phyloP scores from a whole-genome alignment of 2,113 vertebrate species.

The Caretta caretta region DNA sequence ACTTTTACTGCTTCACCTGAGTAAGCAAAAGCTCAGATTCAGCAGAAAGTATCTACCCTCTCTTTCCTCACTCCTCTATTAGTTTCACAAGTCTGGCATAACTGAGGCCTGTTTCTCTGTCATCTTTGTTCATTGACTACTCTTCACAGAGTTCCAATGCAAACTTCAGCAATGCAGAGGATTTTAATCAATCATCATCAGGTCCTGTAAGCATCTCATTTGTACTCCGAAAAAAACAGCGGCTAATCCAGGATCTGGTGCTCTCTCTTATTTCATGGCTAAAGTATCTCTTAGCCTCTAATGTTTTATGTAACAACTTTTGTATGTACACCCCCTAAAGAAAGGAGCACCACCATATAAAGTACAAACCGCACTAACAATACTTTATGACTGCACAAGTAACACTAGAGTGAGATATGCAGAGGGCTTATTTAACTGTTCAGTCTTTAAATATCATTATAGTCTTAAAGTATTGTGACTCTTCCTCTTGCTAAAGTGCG shows the following conservation, averaged over 20 bases:
- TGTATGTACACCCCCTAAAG: neutral
- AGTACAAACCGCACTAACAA: neutral
- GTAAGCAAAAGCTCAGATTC: constrained; percentile 55
- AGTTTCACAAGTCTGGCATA: constrained; percentile 41
- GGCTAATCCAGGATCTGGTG: neutral
- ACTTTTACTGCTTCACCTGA: constrained; percentile 21
- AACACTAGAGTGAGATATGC: neutral
- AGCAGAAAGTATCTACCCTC: constrained; percentile 50
- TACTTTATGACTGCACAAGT: neutral
- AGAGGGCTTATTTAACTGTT: constrained; percentile 58
- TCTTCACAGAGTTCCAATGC: neutral
- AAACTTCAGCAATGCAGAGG: neutral
- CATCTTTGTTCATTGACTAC: too few species aligned
- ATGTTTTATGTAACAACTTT: neutral
- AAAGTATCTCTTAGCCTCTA: neutral
- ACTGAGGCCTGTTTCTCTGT: constrained; percentile 36
- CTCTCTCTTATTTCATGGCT: neutral
- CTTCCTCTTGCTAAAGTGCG: constrained; percentile 31
- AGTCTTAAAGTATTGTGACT: neutral
- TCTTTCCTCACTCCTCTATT: constrained; percentile 43
- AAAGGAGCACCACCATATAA: neutral
- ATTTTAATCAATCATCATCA: neutral
- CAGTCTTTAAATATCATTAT: neutral
- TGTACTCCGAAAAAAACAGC: neutral
- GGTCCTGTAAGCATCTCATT: neutral